Percentiles rank a stretch among this genome's conserved stretches.
phyloP scores from a whole-genome alignment of 1,140 invertebrate genomes.

The Pachypeltis micranthus region DNA sequence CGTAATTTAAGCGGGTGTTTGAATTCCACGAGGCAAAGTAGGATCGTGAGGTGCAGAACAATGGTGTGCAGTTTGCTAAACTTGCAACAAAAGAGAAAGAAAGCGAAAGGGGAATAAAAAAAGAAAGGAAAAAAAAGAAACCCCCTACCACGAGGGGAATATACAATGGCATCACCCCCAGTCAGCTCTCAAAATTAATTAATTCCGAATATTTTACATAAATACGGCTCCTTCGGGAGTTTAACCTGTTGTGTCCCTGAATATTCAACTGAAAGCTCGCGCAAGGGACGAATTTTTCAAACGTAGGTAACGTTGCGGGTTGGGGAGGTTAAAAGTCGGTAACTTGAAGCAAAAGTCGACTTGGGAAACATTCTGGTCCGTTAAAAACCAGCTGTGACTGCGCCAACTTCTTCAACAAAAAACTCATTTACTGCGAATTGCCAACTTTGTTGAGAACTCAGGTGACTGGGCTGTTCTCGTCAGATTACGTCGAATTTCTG shows the following conservation, averaged over 20 bases:
- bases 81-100: conserved; percentile 2
- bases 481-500: too few species aligned
- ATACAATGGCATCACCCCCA: neutral
- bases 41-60: conserved; percentile 6
- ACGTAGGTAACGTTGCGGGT: too few species aligned
- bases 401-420: too few species aligned
- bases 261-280: neutral
- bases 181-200: conserved; percentile 3
- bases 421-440: too few species aligned
- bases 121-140: neutral
- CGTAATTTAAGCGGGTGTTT: neutral
- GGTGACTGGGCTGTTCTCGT: too few species aligned
- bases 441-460: too few species aligned
- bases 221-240: conserved; percentile 7
- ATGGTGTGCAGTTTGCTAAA: neutral
- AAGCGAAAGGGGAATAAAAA: too few species aligned
- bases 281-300: neutral
- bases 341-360: too few species aligned
- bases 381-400: too few species aligned
- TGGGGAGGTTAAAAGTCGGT: too few species aligned
- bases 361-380: too few species aligned
- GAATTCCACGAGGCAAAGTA: neutral
- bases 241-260: conserved; percentile 5
- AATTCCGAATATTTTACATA: conserved; percentile 8
- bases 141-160: neutral